Base-by-base conservation (phyloP, 2,888 invertebrate genomes). In the Reticulitermes lucifugus region DNA sequence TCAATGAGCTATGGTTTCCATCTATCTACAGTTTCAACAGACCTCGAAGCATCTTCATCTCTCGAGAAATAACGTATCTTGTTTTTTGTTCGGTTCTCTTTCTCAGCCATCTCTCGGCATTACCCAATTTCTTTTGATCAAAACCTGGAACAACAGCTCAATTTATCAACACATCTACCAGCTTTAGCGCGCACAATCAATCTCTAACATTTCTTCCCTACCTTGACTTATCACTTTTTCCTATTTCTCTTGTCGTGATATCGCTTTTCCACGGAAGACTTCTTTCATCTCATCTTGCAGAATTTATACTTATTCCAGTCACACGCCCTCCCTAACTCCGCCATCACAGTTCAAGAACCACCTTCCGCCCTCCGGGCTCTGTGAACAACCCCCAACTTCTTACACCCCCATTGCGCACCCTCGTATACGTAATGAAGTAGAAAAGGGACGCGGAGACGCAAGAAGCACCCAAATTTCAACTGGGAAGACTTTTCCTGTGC, bases 351-450 rank as follows among this genome's bases (percentile, higher is more conserved):
- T 65, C 73, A 41, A 73, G 35, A 73, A 73, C 41, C 73, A 73
- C 21, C 73, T 41, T 73, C 29, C 41, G 14, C 73, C 73, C 73
- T 73, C 41, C 65, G n/a, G 25, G 65, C 65, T 73, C 73, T 73
- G 41, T 73, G 73, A 73, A 73, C 73, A 73, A 73, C 35, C 29
- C 73, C 73, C 73, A 41, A 35, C 73, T 41, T 73, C 73, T 73
- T 41, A 22, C 73, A 65, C 65, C 65, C 65, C 65, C 25, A 65
- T 7, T 65, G 65, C 65, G 25, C 65, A 25, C 12, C 73, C 73
- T 41, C 29, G 73, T 73, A 73, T 73, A 73, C 41, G 41, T 73
- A 73, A 73, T 73, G 73, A 73, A 73, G 73, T 73, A 73, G 73
- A 73, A 73, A 73, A 73, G 21, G 25, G 41, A 21, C 6, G 73